phyloP scores from a whole-genome alignment of 2,888 invertebrate species.

The Ferdinandea cuprea region DNA sequence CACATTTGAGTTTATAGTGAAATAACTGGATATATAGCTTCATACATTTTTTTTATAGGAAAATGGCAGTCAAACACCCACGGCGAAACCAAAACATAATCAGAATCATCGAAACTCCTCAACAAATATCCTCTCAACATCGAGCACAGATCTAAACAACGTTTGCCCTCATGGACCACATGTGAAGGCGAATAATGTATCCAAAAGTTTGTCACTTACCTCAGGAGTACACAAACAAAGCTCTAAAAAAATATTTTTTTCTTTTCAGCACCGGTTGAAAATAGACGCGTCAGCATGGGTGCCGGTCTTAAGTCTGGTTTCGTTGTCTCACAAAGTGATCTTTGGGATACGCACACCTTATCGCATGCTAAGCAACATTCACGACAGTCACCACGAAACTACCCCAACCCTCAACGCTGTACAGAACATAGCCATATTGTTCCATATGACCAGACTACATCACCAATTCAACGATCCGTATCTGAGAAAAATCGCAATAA shows the following conservation, averaged over 20 bases:
- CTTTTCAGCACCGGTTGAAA: conserved; percentile 78
- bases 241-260: background rate
- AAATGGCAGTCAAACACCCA: conserved; percentile 81
- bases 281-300: conserved; percentile 81
- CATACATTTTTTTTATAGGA: conserved; percentile 73
- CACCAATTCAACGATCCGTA: conserved; percentile 86
- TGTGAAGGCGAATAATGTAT: conserved; percentile 79
- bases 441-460: conserved; percentile 81
- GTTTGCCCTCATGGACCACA: conserved; percentile 81
- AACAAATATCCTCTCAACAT: conserved; percentile 80
- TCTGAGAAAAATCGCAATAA: conserved; percentile 87
- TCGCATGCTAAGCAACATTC: conserved; percentile 84
- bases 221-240: background rate
- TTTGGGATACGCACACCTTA: conserved; percentile 87
- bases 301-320: conserved; percentile 84
- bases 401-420: conserved; percentile 82
- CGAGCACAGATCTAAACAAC: conserved; percentile 82
- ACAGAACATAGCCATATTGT: conserved; percentile 82
- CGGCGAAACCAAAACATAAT: conserved; percentile 79
- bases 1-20: no score
- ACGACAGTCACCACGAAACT: conserved; percentile 82
- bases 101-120: conserved; percentile 81
- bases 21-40: no score
- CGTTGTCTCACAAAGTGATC: conserved; percentile 87
- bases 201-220: conserved; percentile 78